phyloP scores from a whole-genome alignment of 37 sponge, comb jelly and placozoan species.

The Halisarca cf. caerulea region DNA sequence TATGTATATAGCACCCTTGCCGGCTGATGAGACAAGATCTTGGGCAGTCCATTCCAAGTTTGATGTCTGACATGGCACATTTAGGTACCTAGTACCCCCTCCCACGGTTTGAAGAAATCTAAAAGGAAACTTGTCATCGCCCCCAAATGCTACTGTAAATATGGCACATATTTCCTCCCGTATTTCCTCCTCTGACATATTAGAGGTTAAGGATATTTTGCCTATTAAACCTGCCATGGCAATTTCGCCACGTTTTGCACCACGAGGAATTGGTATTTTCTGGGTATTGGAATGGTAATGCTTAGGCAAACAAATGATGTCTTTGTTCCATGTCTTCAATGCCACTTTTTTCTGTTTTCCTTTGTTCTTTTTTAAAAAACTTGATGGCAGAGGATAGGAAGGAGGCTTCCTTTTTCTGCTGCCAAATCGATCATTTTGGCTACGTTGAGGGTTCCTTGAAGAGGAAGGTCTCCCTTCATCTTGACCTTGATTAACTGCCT shows the following conservation, averaged over 20 bases:
- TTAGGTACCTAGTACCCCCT: background rate
- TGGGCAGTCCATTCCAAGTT: background rate
- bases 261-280: conserved; percentile 13
- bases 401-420: too few species aligned
- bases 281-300: background rate
- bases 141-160: too few species aligned
- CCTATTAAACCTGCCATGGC: background rate
- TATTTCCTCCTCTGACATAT: background rate
- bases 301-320: conserved; percentile 7
- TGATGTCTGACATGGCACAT: background rate
- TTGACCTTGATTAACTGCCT: too few species aligned
- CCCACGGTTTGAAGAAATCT: background rate
- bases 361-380: background rate
- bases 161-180: background rate
- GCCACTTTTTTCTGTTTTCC: background rate
- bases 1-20: background rate
- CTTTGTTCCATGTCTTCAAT: conserved; percentile 1
- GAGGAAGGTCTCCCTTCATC: too few species aligned
- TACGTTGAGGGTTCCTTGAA: too few species aligned
- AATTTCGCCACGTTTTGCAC: conserved; percentile 10
- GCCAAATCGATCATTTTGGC: too few species aligned
- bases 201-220: background rate
- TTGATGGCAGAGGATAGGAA: too few species aligned
- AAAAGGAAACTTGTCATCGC: background rate
- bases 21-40: background rate